phyloP scores from a whole-genome alignment of 2,888 invertebrate genomes.

The Pammene fasciana region DNA sequence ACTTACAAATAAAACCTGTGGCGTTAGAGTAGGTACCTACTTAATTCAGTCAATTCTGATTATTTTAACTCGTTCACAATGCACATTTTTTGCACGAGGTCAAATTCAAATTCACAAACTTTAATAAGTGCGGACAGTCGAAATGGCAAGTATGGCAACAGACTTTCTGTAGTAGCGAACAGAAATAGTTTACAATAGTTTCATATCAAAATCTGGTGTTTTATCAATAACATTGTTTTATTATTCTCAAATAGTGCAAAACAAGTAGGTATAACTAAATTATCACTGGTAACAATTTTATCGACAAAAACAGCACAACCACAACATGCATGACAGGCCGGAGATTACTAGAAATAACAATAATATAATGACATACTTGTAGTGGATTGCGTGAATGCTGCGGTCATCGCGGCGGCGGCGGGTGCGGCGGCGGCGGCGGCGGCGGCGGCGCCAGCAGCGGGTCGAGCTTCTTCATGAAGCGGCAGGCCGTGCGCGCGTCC shows the following conservation, averaged over 20 bases:
- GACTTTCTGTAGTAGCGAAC: background rate
- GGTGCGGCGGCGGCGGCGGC: slow-evolving; percentile 1
- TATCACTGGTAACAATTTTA: slow-evolving; percentile 29
- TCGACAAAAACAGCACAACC: slow-evolving; percentile 6
- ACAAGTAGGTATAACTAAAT: slow-evolving; percentile 10
- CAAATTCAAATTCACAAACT: too few species aligned
- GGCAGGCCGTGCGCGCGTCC: slow-evolving; percentile 65
- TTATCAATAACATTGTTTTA: slow-evolving; percentile 20
- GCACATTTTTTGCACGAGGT: too few species aligned
- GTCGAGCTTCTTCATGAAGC: slow-evolving; percentile 76
- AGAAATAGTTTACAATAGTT: background rate
- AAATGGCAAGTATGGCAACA: background rate
- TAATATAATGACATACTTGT: background rate
- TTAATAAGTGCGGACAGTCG: too few species aligned
- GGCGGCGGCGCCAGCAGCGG: slow-evolving; percentile 48
- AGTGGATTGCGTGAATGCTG: background rate
- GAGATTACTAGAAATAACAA: background rate
- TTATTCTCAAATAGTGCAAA: slow-evolving; percentile 3
- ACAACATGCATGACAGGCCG: background rate
- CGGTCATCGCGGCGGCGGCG: background rate
- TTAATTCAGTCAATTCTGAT: too few species aligned
- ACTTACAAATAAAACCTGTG: slow-evolving; percentile 1
- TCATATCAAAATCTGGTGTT: slow-evolving; percentile 4
- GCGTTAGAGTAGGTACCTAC: background rate
- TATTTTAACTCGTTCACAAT: too few species aligned